These are phyloP conservation scores for Malurus leucopterus DNA, from an alignment of 2,797 vertebrate genomes.

Conservation along the genomic window DNA sequence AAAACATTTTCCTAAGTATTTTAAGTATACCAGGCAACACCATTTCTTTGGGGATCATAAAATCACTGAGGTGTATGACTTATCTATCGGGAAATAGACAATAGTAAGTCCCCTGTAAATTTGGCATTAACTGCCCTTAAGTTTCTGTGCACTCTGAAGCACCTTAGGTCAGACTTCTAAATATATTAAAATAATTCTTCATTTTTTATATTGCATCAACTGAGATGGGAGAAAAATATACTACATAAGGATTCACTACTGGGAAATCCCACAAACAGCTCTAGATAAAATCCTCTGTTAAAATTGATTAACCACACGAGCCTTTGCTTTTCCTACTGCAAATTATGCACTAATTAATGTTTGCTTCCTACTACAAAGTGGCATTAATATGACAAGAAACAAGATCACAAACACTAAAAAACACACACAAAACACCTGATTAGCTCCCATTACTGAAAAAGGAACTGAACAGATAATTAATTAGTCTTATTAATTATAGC, in stretches of 20 bases:
- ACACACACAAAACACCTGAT: background rate
- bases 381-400: constrained; percentile 1
- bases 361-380: background rate
- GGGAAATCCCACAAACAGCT: background rate
- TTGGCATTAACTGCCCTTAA: background rate
- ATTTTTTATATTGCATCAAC: background rate
- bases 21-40: background rate
- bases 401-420: constrained; percentile 10
- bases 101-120: background rate
- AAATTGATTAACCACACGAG: background rate
- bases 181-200: background rate
- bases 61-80: background rate
- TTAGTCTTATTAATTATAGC: background rate
- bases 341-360: constrained; percentile 18
- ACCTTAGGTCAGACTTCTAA: background rate
- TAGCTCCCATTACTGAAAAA: background rate
- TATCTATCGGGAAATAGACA: background rate
- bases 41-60: background rate
- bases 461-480: background rate
- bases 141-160: background rate
- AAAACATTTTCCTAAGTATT: background rate
- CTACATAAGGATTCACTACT: background rate
- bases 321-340: background rate
- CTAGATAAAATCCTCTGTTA: background rate
- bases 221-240: background rate